Base-by-base conservation (phyloP, 1,140 invertebrate genomes). In the Drosophila lowei region DNA sequence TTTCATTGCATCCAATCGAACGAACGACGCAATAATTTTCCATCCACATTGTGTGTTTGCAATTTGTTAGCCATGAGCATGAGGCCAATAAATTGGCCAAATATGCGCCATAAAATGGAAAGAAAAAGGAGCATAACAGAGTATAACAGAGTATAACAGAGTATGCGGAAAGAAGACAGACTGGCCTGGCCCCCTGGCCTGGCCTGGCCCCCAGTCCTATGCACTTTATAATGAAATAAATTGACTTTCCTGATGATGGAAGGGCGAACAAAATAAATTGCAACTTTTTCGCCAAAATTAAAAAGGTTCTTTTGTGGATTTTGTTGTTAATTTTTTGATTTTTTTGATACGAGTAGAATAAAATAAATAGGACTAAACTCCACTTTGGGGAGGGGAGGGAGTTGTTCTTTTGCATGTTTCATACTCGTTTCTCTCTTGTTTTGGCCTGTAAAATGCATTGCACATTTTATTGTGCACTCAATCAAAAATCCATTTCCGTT, bases 401-500 rank as follows among this genome's bases (percentile, higher is more conserved):
- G 38, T 74, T 71, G 15, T 61, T 63, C 49, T 16, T 44, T 59
- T 57, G 34, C 34, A 38, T 38, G 38, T 64, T 72, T 47, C 47
- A 46, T 43, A 54, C 60, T 46, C 50, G 25, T 47, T 52, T 54
- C 30, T 44, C 66, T 62, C 58, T 67, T 80, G 72, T 81, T 81
- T 68, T 64, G 68, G 77, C 64, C 66, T 85, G 77, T 85, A 81
- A 85, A 85, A 81, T 85, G 81, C 81, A 88, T 86, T 86, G 86
- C 74, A 81, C 83, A 86, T 86, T 86, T 86, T 86, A 86, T 88
- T 86, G 81, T 81, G 81, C 81, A 86, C 81, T 86, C 81, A 86
- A 86, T 86, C 83, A 86, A 86, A 86, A 86, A 86, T 86, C 81
- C 81, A 86, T 86, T 86, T 88, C 81, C 81, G 78, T 86, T 85